phyloP scores from a whole-genome alignment of 2,113 vertebrate genomes.

The Baryphthengus martii region DNA sequence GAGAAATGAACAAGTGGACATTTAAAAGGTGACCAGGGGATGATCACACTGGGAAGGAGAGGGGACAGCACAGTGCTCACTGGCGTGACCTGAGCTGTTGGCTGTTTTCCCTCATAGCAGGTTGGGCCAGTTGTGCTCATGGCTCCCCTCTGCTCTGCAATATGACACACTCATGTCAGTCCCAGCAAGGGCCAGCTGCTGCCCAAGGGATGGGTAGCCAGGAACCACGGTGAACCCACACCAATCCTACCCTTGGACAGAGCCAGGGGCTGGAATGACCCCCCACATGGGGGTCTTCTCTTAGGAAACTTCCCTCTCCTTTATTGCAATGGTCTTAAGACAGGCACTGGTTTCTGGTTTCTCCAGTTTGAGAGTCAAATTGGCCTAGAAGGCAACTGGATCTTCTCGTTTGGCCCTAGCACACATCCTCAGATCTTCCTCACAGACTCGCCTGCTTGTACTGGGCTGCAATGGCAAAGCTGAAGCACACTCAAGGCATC shows the following conservation, averaged over 20 bases:
- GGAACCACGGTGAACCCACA: not conserved
- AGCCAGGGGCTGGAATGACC: not conserved
- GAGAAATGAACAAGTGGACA: not conserved
- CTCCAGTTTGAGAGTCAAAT: not conserved
- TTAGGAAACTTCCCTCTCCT: not conserved
- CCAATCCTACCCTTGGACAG: not conserved
- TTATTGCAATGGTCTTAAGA: not conserved
- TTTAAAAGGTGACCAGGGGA: not conserved
- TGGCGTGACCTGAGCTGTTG: not conserved
- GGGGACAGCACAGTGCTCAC: not conserved
- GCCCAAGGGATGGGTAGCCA: fast-evolving
- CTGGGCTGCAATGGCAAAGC: not conserved
- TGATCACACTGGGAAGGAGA: not conserved
- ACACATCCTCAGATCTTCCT: not conserved
- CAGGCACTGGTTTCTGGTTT: not conserved
- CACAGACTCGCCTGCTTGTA: not conserved
- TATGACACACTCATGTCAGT: not conserved
- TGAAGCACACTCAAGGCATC: fast-evolving
- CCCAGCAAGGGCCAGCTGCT: not conserved
- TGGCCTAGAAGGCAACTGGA: not conserved
- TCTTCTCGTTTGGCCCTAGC: not conserved
- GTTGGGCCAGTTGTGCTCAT: not conserved
- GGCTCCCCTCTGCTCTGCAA: not conserved
- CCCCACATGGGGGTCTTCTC: not conserved
- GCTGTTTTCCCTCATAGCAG: not conserved